Base-by-base conservation (phyloP, 2,797 vertebrate species). In the Ambastaia sidthimunki region DNA sequence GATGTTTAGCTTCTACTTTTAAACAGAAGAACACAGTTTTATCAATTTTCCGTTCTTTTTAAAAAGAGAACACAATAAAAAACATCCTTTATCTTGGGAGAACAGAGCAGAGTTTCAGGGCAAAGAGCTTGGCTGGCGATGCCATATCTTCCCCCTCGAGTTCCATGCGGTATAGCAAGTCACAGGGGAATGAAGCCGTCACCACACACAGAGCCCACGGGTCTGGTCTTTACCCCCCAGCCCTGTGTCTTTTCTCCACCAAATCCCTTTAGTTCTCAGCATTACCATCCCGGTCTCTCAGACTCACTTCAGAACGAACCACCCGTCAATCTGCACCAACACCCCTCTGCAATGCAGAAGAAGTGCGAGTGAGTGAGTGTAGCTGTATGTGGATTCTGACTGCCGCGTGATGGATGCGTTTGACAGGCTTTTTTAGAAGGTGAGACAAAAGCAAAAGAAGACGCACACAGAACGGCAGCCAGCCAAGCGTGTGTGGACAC, bases 41-140 rank as follows among this genome's bases (percentile, higher is more conserved):
- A 19, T 23, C 3, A 23, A 59, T 13, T 23, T 7, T 50, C 55
- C 18, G 25, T 47, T 69, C 16, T 47, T 52, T 72, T 66, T 3
- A 78, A 21, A 73, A 65, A 47, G 23, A 3, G 18, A 72, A 66
- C 18, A 66, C 23, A 34, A 66, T 15, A 37, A 73, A 34, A 66
- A 31, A 19, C 19, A 66, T 73, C 70, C 70, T 72, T 80, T 80
- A 80, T 80, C 77, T 73, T 73, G 18, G 60, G 77, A 67, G 60
- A 80, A 80, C 77, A 73, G 77, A 72, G 60, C 34, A 54, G 70
- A 12, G 60, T 73, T 80, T 4, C 25, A 34, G 60, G 77, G 77
- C 60, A 72, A 23, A 66, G 60, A 80, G 54, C 48, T 65, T 79
- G 77, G 68, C 68, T 78, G 23, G 47, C 60, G 68, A 71, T 31